Conservation (phyloP, 2,797 vertebrate genomes). For the Sebastes itinus region DNA sequence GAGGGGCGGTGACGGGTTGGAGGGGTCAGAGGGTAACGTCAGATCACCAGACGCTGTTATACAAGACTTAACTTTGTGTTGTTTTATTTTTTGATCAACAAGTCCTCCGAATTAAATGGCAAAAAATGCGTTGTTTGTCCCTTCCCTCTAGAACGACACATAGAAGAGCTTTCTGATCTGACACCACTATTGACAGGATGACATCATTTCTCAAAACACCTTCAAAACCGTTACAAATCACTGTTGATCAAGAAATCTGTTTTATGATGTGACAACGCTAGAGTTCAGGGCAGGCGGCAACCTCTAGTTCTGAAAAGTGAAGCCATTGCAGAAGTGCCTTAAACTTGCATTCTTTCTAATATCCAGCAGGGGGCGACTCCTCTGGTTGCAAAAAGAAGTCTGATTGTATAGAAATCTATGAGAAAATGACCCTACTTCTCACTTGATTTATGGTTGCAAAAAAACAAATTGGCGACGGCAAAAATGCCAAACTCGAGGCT, state of each 20-base stretch:
- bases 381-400: no score
- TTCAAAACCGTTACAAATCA: not conserved
- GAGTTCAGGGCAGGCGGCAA: not conserved
- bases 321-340: no score
- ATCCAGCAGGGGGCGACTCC: no score
- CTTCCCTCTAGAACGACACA: not conserved
- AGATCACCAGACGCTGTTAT: not conserved
- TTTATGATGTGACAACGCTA: not conserved
- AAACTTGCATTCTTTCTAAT: no score
- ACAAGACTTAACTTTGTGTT: not conserved
- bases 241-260: not conserved
- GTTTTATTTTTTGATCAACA: not conserved
- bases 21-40: slow-evolving; percentile 8
- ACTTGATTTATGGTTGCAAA: no score
- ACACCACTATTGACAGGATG: not conserved
- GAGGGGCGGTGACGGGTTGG: not conserved
- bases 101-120: not conserved
- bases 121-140: not conserved
- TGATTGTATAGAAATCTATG: no score
- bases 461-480: no score
- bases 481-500: no score
- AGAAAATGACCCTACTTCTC: no score
- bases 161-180: not conserved
- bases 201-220: no score
- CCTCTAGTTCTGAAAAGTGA: no score